Conservation (phyloP, 2,113 vertebrate genomes). For the Sarotherodon lohbergeri region DNA sequence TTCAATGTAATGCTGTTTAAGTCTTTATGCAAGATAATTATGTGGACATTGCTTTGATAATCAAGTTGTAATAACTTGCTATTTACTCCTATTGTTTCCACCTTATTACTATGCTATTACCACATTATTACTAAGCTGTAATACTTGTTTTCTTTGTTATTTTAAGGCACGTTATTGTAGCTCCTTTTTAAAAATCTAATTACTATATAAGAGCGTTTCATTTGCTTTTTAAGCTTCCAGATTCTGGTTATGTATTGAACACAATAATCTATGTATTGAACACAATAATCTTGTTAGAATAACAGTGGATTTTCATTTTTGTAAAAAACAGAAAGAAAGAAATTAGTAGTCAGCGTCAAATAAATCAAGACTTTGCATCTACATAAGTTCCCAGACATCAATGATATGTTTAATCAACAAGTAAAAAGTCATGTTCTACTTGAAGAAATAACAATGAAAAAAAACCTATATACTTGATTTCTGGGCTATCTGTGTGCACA, state of each 20-base stretch:
- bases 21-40: background rate
- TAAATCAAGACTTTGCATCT: background rate
- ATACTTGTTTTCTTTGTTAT: background rate
- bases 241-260: background rate
- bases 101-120: background rate
- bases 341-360: background rate
- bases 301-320: background rate
- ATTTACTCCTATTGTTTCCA: background rate
- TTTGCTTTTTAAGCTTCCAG: background rate
- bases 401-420: background rate
- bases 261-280: background rate
- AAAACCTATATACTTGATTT: background rate
- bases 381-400: background rate
- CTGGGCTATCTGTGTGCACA: background rate
- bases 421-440: background rate
- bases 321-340: background rate
- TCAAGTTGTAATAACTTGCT: background rate
- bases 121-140: background rate
- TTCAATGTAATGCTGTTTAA: background rate
- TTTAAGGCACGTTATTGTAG: background rate
- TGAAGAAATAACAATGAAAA: background rate
- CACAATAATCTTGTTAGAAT: background rate
- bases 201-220: background rate
- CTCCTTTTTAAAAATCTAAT: accelerated
- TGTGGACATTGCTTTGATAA: background rate